A percentile compares a stretch with the other conserved stretches of the same genome.
These are phyloP conservation scores for Lasioglossum pauxillum DNA, from an alignment of 2,888 invertebrate species.

Conservation along the genomic window DNA sequence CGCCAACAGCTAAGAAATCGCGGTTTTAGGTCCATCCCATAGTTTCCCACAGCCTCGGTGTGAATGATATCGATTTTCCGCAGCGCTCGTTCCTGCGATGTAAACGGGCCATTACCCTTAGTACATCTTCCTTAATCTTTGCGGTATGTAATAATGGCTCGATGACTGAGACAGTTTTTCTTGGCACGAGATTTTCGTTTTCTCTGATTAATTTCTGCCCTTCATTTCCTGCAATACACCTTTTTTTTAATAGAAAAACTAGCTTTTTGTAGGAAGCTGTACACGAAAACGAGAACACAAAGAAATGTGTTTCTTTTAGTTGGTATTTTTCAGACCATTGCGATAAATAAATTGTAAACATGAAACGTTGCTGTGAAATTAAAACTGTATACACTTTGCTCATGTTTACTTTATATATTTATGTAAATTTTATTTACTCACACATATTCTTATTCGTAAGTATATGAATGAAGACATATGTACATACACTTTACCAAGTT, in stretches of 20 bases:
- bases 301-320: not conserved
- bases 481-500: too few species aligned
- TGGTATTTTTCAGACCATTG: not conserved
- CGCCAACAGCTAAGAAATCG: constrained; percentile 58
- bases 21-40: constrained; percentile 60
- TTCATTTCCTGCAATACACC: not conserved
- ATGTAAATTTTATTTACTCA: not conserved
- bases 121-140: constrained; percentile 53
- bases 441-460: not conserved
- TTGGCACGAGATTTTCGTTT: constrained; percentile 43
- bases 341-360: not conserved
- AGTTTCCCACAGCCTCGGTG: constrained; percentile 56
- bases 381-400: too few species aligned
- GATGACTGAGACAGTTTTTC: constrained; percentile 53
- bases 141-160: constrained; percentile 45
- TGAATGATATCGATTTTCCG: constrained; percentile 67
- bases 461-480: not conserved
- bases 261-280: not conserved
- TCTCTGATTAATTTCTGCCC: constrained; percentile 40
- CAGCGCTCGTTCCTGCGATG: constrained; percentile 41
- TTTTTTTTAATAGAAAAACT: not conserved
- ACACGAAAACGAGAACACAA: not conserved
- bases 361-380: not conserved
- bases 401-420: not conserved
- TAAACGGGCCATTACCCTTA: constrained; percentile 64